Evolutionary conservation across 2,113 vertebrate genomes (phyloP).

Genomic region (Puffinus mauretanicus): DNA sequence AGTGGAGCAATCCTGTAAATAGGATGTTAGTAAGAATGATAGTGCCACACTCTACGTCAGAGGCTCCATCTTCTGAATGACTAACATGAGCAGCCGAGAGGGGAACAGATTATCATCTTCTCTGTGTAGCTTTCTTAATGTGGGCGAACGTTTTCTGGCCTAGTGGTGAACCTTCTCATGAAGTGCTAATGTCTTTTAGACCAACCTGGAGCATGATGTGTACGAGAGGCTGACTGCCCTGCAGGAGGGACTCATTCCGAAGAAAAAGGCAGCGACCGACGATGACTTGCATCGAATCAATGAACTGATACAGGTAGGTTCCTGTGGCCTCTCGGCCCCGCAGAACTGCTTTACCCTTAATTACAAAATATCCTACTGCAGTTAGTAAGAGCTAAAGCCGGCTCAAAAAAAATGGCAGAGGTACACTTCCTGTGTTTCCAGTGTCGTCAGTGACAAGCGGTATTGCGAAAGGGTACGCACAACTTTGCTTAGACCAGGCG

Average conservation of each 20-base stretch:
- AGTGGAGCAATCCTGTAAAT: slow-evolving; percentile 21
- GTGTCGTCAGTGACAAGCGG: background rate
- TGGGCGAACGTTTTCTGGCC: background rate
- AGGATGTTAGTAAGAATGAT: background rate
- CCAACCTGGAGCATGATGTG: slow-evolving; percentile 93
- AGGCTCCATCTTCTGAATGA: slow-evolving; percentile 51
- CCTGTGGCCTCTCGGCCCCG: background rate
- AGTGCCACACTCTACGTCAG: background rate
- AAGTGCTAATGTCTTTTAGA: slow-evolving; percentile 74
- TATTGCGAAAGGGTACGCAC: background rate
- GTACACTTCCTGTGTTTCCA: background rate
- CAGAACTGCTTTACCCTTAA: background rate
- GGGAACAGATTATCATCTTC: background rate
- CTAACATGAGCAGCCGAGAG: slow-evolving; percentile 37
- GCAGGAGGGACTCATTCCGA: slow-evolving; percentile 96
- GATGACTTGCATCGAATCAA: slow-evolving; percentile 96
- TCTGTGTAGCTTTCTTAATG: slow-evolving; percentile 10
- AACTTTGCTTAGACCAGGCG: background rate
- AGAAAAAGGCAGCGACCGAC: slow-evolving; percentile 93
- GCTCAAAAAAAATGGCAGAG: background rate
- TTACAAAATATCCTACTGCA: background rate
- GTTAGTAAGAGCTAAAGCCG: background rate
- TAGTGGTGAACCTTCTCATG: slow-evolving; percentile 2
- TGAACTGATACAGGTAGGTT: slow-evolving; percentile 93
- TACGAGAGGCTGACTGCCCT: slow-evolving; percentile 92